Base-by-base conservation (phyloP, 2,888 invertebrate genomes). In the Drosophila paranaensis region DNA sequence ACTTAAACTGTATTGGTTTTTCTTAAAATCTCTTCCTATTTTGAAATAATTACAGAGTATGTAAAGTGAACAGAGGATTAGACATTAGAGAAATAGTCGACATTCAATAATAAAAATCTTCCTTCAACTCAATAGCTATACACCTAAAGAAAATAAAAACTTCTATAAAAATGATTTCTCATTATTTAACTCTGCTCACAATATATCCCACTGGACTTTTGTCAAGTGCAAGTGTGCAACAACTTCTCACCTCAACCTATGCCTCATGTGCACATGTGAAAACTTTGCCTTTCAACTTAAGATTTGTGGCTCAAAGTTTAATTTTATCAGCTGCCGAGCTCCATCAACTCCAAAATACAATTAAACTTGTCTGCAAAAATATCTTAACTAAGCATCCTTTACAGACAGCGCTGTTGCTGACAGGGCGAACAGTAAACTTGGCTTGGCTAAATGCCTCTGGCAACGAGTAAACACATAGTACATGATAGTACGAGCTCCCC, bases 391-490 rank as follows among this genome's bases (percentile, higher is more conserved):
- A 27, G 37, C 50, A 61, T 61, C 48, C 65, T 39, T 54, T 27
- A 56, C 48, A 55, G 58, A 76, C 60, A 57, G 27, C 25, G 45
- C 48, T 63, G 40, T 46, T 10, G 50, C 45, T 60, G 58, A 58
- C 40, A 62, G 35, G 25, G 60, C 63, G 37, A 30, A 25, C 25
- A 46, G 45, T 61, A 46, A 58, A 61, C 70, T 65, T 27, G 48
- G 33, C 10, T 37, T 37, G 51, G 16, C 4, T 57, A 62, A 51
- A 55, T 68, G 76, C 65, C 68, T 54, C n/a, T 60, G 60, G 62
- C 68, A 75, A 67, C 20, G 30, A 54, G 50, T 6, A 6, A 57
- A 54, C 66, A 64, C 48, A 54, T 25, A 33, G 48, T 51, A 56
- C 43, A 68, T 14, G 27, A 30, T 4, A 40, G 16, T n/a, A n/a